Evolutionary conservation across 2,797 vertebrate genomes (phyloP).

Genomic region (Betta splendens): DNA sequence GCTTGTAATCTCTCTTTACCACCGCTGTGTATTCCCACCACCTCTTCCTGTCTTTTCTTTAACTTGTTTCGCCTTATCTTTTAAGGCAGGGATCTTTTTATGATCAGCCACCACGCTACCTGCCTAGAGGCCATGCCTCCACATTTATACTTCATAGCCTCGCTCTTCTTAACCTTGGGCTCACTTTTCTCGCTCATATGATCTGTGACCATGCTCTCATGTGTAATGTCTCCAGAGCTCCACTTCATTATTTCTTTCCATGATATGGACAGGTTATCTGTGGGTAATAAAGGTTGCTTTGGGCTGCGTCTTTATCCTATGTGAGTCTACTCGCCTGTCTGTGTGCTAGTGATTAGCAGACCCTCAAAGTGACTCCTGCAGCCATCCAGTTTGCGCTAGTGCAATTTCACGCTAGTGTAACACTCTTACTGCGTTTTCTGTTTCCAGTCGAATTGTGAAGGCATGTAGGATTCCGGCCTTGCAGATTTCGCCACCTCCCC

Average conservation of each 20-base stretch:
- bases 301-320: constrained; percentile 72
- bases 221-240: constrained; percentile 65
- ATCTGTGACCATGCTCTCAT: constrained; percentile 72
- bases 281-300: constrained; percentile 73
- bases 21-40: constrained; percentile 18
- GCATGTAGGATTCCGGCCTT: constrained; percentile 62
- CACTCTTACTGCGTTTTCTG: constrained; percentile 58
- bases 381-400: constrained; percentile 68
- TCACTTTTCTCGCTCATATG: constrained; percentile 55
- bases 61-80: constrained; percentile 53
- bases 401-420: constrained; percentile 78
- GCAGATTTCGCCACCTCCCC: constrained; percentile 22
- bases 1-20: constrained; percentile 57
- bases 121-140: constrained; percentile 47
- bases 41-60: constrained; percentile 22
- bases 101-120: constrained; percentile 33
- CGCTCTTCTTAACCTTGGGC: constrained; percentile 71
- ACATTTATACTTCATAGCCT: constrained; percentile 62
- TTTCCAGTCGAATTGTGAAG: constrained; percentile 63
- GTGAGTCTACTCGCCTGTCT: constrained; percentile 71
- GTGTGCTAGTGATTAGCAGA: constrained; percentile 80
- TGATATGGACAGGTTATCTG: constrained; percentile 71
- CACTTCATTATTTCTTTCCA: constrained; percentile 57
- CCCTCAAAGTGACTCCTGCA: constrained; percentile 75
- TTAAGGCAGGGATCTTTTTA: constrained; percentile 35